Percentiles rank a stretch among this genome's conserved stretches.
Evolutionary conservation across 2,888 invertebrate species (phyloP).

Genomic region (Iselma pallidipennis): DNA sequence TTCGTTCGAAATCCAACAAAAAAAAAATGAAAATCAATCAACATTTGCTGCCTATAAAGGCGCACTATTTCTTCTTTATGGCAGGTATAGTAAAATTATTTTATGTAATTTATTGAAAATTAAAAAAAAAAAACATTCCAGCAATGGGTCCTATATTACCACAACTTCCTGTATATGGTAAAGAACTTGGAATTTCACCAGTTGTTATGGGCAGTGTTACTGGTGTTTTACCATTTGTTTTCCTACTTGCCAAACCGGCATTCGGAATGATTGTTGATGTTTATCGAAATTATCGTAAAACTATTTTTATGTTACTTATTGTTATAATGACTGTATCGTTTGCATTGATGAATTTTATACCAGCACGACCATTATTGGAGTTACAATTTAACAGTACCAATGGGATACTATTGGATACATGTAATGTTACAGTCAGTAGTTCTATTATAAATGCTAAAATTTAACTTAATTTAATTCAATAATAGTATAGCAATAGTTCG

Average conservation of each 20-base stretch:
- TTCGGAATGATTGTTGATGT: conserved; percentile 78
- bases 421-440: conserved; percentile 53
- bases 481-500: neutral
- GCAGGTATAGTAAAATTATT: conserved; percentile 68
- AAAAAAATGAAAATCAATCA: conserved; percentile 64
- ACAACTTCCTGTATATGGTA: conserved; percentile 76
- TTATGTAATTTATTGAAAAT: conserved; percentile 31
- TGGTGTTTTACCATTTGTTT: conserved; percentile 74
- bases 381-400: conserved; percentile 35
- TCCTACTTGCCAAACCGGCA: conserved; percentile 74
- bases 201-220: conserved; percentile 77
- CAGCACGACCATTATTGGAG: conserved; percentile 43
- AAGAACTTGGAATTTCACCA: conserved; percentile 76
- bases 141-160: conserved; percentile 82
- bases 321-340: conserved; percentile 68
- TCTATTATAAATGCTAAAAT: conserved; percentile 10
- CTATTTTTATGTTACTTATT: conserved; percentile 71
- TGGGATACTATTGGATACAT: conserved; percentile 44
- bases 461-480: conserved; percentile 7
- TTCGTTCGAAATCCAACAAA: neutral
- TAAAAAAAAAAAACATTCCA: conserved; percentile 57
- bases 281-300: conserved; percentile 69
- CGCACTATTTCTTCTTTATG: conserved; percentile 86
- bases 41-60: conserved; percentile 77
- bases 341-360: conserved; percentile 71